Evolutionary conservation across 2,113 vertebrate species (phyloP).

Genomic region (Copsychus sechellarum): DNA sequence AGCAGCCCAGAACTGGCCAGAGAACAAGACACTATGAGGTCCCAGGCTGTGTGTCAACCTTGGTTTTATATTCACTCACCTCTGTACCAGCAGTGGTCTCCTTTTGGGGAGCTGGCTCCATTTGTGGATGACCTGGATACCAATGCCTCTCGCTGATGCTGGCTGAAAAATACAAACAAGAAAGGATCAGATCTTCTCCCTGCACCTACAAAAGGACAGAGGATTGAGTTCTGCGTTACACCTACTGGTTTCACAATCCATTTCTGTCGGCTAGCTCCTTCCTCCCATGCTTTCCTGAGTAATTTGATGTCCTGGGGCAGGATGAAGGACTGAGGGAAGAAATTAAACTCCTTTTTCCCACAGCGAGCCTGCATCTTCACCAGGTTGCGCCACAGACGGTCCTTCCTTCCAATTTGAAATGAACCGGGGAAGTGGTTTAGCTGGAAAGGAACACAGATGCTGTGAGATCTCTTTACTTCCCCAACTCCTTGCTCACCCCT

Average conservation of each 20-base stretch:
- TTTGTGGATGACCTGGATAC: constrained; percentile 97
- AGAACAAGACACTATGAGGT: not conserved
- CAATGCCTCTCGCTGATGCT: constrained; percentile 93
- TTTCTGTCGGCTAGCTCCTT: constrained; percentile 83
- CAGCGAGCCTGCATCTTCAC: constrained; percentile 91
- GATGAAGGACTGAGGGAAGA: constrained; percentile 93
- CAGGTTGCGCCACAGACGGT: constrained; percentile 93
- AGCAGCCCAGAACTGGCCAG: not conserved
- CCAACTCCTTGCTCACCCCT: not conserved
- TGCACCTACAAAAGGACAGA: not conserved
- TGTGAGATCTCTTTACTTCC: not conserved
- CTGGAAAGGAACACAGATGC: constrained; percentile 63
- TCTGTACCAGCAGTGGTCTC: constrained; percentile 93
- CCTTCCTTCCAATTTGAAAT: constrained; percentile 97
- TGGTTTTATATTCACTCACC: constrained; percentile 74
- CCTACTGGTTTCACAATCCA: constrained; percentile 98
- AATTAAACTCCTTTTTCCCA: constrained; percentile 92
- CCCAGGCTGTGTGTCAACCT: not conserved
- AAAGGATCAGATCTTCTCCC: not conserved
- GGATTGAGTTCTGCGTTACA: not conserved
- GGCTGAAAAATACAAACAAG: constrained; percentile 77
- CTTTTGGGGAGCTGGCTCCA: constrained; percentile 96
- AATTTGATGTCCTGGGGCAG: constrained; percentile 94
- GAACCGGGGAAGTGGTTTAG: constrained; percentile 97
- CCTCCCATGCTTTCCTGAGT: constrained; percentile 92